phyloP scores from a whole-genome alignment of 2,113 vertebrate species.

The Percina caprodes region DNA sequence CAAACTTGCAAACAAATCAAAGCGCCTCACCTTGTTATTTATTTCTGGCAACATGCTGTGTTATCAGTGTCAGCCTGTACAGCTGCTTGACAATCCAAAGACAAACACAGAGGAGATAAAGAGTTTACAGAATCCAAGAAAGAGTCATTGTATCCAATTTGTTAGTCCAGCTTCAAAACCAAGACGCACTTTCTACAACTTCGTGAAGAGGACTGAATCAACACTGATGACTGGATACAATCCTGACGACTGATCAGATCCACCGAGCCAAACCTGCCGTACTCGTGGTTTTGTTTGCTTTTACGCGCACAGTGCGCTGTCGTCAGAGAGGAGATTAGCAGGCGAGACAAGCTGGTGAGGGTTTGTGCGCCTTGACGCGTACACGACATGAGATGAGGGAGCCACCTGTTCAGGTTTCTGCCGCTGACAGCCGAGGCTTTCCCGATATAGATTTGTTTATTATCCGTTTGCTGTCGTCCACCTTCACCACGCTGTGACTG shows the following conservation, averaged over 20 bases:
- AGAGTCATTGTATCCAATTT: constrained; percentile 64
- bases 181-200: background rate
- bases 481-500: constrained; percentile 49
- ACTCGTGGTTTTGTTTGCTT: constrained; percentile 33
- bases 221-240: constrained; percentile 24
- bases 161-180: constrained; percentile 5
- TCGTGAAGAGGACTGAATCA: constrained; percentile 3
- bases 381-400: constrained; percentile 33
- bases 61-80: constrained; percentile 23
- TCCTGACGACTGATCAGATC: constrained; percentile 53
- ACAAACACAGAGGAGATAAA: constrained; percentile 19
- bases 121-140: constrained; percentile 65
- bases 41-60: constrained; percentile 85
- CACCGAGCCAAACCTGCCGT: constrained; percentile 27
- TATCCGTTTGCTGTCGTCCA: constrained; percentile 60
- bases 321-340: constrained; percentile 80
- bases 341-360: constrained; percentile 71
- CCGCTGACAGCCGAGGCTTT: constrained; percentile 72
- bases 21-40: constrained; percentile 82
- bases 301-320: constrained; percentile 66
- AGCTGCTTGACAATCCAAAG: constrained; percentile 45
- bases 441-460: constrained; percentile 78
- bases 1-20: background rate
- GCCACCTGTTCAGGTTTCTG: constrained; percentile 82
- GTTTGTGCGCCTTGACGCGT: constrained; percentile 65